Evolutionary conservation across 2,888 invertebrate species (phyloP).

Genomic region (Calliphora vomitoria): DNA sequence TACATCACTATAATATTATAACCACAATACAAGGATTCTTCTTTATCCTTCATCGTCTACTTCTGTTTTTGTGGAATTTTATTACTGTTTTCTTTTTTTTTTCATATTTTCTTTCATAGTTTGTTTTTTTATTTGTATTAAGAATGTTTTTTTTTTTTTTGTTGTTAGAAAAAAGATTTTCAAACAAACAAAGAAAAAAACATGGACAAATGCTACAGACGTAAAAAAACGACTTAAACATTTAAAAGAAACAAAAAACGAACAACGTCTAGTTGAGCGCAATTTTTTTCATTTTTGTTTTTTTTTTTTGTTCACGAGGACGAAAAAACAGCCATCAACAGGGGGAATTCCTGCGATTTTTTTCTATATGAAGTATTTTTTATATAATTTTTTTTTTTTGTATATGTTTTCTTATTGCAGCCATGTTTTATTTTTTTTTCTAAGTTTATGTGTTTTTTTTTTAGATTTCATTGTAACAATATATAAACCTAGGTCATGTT

Average conservation of each 20-base stretch:
- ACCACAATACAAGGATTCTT: background rate
- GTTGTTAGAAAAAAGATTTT: constrained; percentile 33
- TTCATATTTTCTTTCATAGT: constrained; percentile 70
- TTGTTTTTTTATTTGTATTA: constrained; percentile 31
- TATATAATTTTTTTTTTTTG: constrained; percentile 36
- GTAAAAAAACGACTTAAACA: constrained; percentile 39
- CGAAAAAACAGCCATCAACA: constrained; percentile 49
- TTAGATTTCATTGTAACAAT: constrained; percentile 58
- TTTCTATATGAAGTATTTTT: constrained; percentile 26
- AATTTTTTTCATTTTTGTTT: constrained; percentile 38
- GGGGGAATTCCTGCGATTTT: constrained; percentile 61
- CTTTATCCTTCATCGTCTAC: background rate
- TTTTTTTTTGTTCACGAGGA: constrained; percentile 26
- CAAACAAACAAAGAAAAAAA: constrained; percentile 1
- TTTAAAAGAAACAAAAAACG: constrained; percentile 37
- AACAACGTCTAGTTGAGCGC: constrained; percentile 60
- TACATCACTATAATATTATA: background rate
- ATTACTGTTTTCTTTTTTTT: constrained; percentile 65
- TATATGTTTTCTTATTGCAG: constrained; percentile 41
- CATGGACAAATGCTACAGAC: constrained; percentile 34
- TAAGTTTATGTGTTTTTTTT: constrained; percentile 52
- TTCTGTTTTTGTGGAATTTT: background rate
- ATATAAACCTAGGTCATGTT: constrained; percentile 79
- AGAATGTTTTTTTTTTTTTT: constrained; percentile 25
- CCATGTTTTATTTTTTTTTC: constrained; percentile 55